Conservation (phyloP, 2,113 vertebrate genomes). For the Syngnathoides biaculeatus region DNA sequence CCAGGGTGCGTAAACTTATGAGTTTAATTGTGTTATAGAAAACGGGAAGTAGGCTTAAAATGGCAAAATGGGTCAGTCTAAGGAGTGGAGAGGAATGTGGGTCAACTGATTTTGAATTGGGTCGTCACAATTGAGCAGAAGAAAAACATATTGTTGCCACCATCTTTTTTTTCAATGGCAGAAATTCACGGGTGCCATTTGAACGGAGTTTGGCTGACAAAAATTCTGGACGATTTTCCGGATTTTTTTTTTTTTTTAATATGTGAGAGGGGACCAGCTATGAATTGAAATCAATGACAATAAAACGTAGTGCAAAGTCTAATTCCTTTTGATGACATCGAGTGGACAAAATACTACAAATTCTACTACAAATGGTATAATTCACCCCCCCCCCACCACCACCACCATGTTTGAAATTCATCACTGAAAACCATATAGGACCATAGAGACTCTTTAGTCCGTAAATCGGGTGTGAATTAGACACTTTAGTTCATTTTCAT, state of each 20-base stretch:
- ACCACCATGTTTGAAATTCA: no score
- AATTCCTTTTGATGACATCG: background rate
- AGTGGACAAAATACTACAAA: no score
- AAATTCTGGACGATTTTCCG: background rate
- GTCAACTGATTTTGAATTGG: slow-evolving; percentile 1
- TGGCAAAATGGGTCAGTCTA: background rate
- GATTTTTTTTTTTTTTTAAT: no score
- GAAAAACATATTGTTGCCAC: background rate
- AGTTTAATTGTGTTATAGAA: background rate
- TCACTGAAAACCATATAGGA: no score
- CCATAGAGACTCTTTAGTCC: slow-evolving; percentile 7
- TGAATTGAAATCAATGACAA: background rate
- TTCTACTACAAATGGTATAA: no score
- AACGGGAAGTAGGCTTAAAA: background rate
- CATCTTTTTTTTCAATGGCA: background rate
- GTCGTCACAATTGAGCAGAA: background rate
- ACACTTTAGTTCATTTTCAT: slow-evolving; percentile 40
- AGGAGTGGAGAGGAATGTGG: background rate
- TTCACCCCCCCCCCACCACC: no score
- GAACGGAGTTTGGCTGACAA: background rate
- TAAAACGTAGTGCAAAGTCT: background rate
- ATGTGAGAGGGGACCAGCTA: background rate
- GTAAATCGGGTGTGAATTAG: slow-evolving; percentile 18
- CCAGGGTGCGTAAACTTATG: no score
- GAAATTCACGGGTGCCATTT: background rate